Evolutionary conservation across 2,113 vertebrate genomes (phyloP).

Genomic region (Chaetodon auriga): DNA sequence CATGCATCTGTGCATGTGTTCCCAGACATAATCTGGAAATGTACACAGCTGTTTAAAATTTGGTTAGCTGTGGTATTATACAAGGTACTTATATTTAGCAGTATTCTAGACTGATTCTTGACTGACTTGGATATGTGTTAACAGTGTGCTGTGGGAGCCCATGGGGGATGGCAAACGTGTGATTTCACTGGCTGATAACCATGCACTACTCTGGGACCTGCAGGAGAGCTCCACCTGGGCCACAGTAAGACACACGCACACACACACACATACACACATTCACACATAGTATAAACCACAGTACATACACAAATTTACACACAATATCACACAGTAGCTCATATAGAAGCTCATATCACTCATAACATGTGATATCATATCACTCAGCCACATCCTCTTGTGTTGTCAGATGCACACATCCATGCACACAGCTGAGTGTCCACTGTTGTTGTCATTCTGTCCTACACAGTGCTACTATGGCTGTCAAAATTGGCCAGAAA

Average conservation of each 20-base stretch:
- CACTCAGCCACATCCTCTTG: conserved; percentile 65
- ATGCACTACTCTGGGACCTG: conserved; percentile 95
- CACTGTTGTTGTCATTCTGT: conserved; percentile 66
- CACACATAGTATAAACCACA: conserved; percentile 21
- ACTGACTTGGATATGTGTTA: conserved; percentile 52
- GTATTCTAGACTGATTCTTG: conserved; percentile 6
- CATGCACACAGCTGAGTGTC: conserved; percentile 50
- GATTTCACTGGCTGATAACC: conserved; percentile 95
- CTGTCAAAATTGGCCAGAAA: too few species aligned
- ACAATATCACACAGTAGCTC: conserved; percentile 60
- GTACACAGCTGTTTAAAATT: neutral
- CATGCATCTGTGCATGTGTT: neutral
- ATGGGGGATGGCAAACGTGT: conserved; percentile 94
- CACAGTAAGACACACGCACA: conserved; percentile 84
- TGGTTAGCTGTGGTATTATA: neutral
- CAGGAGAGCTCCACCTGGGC: conserved; percentile 92
- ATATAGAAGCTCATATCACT: conserved; percentile 31
- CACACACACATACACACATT: conserved; percentile 21
- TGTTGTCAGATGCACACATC: conserved; percentile 71
- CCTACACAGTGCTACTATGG: neutral
- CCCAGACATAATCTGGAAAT: neutral
- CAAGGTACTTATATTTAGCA: conserved; percentile 2
- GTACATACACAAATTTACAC: conserved; percentile 18
- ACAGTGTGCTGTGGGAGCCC: conserved; percentile 95
- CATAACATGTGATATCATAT: conserved; percentile 82